Percentiles rank a stretch among this genome's conserved stretches.
Conservation (phyloP, 2,797 vertebrate genomes). For the Poeciliopsis turneri region DNA sequence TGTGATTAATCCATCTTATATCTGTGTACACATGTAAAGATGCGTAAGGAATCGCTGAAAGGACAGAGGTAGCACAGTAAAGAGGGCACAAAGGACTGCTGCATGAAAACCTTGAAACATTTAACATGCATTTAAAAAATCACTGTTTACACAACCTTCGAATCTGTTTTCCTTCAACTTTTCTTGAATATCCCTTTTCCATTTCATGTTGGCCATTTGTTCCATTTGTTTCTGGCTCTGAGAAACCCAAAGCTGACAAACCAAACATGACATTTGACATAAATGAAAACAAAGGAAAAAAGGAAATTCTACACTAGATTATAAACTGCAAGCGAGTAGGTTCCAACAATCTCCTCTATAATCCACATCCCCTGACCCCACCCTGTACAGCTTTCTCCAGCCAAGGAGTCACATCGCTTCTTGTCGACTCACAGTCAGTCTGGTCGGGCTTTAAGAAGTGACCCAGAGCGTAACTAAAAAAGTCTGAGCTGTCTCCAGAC, state of each 20-base stretch:
- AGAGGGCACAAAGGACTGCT: conserved; percentile 26
- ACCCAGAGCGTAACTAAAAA: conserved; percentile 82
- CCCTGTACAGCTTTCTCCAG: conserved; percentile 66
- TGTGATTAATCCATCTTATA: not conserved
- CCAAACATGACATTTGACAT: conserved; percentile 23
- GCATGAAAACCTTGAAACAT: conserved; percentile 36
- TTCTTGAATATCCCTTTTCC: conserved; percentile 19
- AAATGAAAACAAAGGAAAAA: conserved; percentile 30
- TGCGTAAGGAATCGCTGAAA: conserved; percentile 2
- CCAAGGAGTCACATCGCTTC: conserved; percentile 67
- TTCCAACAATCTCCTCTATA: conserved; percentile 63
- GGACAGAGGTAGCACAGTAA: conserved; percentile 29
- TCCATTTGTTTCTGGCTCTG: conserved; percentile 50
- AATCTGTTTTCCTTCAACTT: conserved; percentile 43
- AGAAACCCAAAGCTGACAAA: conserved; percentile 24
- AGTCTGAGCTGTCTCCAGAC: conserved; percentile 83
- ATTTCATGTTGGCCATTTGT: conserved; percentile 39
- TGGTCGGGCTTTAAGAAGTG: conserved; percentile 74
- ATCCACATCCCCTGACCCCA: conserved; percentile 73
- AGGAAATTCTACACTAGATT: conserved; percentile 23
- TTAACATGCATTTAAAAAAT: conserved; percentile 25
- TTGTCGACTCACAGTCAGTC: conserved; percentile 46
- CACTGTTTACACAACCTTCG: conserved; percentile 34
- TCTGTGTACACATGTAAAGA: not conserved
- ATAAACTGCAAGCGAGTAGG: conserved; percentile 33